Conservation (phyloP, 37 sponge, comb jelly and placozoan genomes). For the Lycopodina hypogea region DNA sequence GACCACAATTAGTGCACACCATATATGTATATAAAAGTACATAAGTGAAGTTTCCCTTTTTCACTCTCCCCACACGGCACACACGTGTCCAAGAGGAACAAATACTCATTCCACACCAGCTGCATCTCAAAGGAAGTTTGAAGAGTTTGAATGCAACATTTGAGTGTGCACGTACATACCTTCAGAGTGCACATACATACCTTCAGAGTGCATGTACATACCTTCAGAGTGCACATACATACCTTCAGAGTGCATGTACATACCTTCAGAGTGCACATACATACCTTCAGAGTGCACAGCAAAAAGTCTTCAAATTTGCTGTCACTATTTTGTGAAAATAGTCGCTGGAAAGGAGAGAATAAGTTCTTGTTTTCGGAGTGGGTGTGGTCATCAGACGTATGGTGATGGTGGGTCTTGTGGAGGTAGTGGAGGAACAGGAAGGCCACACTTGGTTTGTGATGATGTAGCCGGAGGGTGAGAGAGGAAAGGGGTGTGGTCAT, state of each 20-base stretch:
- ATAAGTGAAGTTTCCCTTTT: no score
- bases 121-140: no score
- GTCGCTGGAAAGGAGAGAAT: constrained; percentile 4
- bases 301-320: neutral
- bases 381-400: neutral
- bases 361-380: neutral
- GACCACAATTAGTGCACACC: no score
- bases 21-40: no score
- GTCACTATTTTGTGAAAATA: neutral
- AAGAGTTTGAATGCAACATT: no score
- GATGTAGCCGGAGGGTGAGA: neutral
- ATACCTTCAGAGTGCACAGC: constrained; percentile 16
- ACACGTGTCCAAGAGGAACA: no score
- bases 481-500: neutral
- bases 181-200: neutral
- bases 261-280: constrained; percentile 32
- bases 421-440: constrained; percentile 38
- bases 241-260: neutral
- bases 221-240: neutral
- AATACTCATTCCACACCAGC: no score
- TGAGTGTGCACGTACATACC: neutral
- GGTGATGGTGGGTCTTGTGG: neutral
- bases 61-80: no score
- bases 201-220: neutral
- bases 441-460: constrained; percentile 12